phyloP scores from a whole-genome alignment of 2,113 vertebrate species.

The Misgurnus anguillicaudatus region DNA sequence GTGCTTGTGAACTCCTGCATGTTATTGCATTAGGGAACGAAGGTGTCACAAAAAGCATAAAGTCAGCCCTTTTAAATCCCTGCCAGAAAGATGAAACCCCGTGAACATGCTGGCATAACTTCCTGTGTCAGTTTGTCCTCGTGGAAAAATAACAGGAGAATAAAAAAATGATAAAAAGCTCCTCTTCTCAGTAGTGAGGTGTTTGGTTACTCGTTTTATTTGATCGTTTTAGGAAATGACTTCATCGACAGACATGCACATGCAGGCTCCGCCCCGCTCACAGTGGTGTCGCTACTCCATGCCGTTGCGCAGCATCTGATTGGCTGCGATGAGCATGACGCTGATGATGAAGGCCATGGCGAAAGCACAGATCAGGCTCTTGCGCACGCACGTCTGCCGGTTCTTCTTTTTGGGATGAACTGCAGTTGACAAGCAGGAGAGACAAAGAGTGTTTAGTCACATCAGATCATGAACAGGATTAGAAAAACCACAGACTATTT shows the following conservation, averaged over 20 bases:
- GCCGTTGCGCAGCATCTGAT: slow-evolving; percentile 98
- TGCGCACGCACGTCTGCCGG: slow-evolving; percentile 96
- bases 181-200: slow-evolving; percentile 51
- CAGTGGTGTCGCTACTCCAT: slow-evolving; percentile 90
- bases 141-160: slow-evolving; percentile 26
- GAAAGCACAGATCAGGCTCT: slow-evolving; percentile 99
- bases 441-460: not conserved
- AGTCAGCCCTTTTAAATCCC: slow-evolving; percentile 98
- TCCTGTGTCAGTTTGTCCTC: slow-evolving; percentile 43
- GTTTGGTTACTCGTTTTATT: slow-evolving; percentile 58
- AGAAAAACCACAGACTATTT: too few relatives aligned
- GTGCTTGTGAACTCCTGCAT: slow-evolving; percentile 76
- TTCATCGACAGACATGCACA: slow-evolving; percentile 84
- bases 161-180: slow-evolving; percentile 44
- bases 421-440: slow-evolving; percentile 59
- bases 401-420: slow-evolving; percentile 98
- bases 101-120: slow-evolving; percentile 74
- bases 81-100: slow-evolving; percentile 84
- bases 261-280: slow-evolving; percentile 79
- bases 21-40: slow-evolving; percentile 94
- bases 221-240: slow-evolving; percentile 68
- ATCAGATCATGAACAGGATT: not conserved
- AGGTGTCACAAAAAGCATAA: slow-evolving; percentile 76
- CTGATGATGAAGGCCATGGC: slow-evolving; percentile 99
- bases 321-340: slow-evolving; percentile 98